A percentile compares a stretch with the other conserved stretches of the same genome.
phyloP scores from a whole-genome alignment of 2,888 invertebrate species.

The Lamellibrachia columna region DNA sequence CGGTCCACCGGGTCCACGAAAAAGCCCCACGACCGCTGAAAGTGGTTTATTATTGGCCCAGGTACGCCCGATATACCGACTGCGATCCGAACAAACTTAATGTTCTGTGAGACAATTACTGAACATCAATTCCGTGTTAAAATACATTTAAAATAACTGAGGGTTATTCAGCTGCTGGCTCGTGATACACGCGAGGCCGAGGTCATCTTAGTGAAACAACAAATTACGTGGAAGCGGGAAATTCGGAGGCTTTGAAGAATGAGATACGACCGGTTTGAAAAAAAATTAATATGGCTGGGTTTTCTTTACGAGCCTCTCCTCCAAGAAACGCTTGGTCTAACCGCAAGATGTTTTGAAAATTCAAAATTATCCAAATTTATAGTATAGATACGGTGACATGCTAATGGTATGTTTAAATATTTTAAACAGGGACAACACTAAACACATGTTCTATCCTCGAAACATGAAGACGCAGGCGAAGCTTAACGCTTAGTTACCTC shows the following conservation, averaged over 20 bases:
- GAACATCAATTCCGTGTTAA: background rate
- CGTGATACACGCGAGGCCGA: background rate
- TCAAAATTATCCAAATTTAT: background rate
- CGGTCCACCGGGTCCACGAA: background rate
- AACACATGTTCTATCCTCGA: no score
- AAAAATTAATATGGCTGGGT: background rate
- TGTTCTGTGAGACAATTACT: background rate
- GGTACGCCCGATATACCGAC: background rate
- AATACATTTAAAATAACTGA: background rate
- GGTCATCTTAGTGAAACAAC: background rate
- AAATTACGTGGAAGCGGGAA: conserved; percentile 5
- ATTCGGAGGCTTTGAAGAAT: background rate
- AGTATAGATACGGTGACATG: background rate
- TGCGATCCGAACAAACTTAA: background rate
- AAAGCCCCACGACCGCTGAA: background rate
- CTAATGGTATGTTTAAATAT: background rate
- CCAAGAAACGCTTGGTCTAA: background rate
- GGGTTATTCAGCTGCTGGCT: background rate
- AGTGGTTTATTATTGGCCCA: background rate
- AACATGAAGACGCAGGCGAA: no score
- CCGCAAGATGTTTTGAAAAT: background rate
- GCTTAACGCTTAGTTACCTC: no score
- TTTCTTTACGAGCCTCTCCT: background rate
- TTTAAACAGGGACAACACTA: no score
- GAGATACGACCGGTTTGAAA: background rate